Base-by-base conservation (phyloP, 2,888 invertebrate species). In the Andrena haemorrhoa region DNA sequence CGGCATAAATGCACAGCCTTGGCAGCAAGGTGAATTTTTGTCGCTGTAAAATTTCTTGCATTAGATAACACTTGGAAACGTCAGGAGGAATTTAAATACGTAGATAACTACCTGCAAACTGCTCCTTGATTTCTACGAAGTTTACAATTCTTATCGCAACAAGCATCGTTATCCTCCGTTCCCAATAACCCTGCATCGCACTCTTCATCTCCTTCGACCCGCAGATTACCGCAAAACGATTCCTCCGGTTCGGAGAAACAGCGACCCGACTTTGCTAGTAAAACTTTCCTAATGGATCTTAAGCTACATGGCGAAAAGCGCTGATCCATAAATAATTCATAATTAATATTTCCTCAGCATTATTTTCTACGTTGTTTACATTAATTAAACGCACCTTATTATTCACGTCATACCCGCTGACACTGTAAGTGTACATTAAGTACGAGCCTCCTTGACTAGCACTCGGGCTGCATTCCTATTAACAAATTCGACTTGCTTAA, bases 391-490 rank as follows among this genome's bases (percentile, higher is more conserved):
- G 89, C 94, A 97, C 98, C 96, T 98, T 97, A 92, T 99, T 99
- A 92, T 99, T 99, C 77, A 97, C 97, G 94, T 99, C 98, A 92
- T 98, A 99, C 16, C 99, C 99, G 93, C 98, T 98, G 82, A 98
- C 98, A 89, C 98, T 98, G 94, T 98, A 99, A 0, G 98, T 98
- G 94, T 98, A 98, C 98, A 99, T 99, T 71, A 99, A 95, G 94
- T 97, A 99, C 78, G 98, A 98, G 53, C 99, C 99, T 26, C 98
- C 98, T 94, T 98, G 97, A 91, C 97, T 97, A 86, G 98, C 98
- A 92, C 97, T 97, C 1, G 99, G 99, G 87, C 98, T 98, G 94
- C 99, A 99, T 94, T 98, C 98, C 93, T 93, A 16, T 84, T 47
- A 77, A 80, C 16, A 79, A 53, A 23, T 41, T 63, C 6, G 7